A percentile compares a stretch with the other conserved stretches of the same genome.
Conservation (phyloP, 2,888 invertebrate genomes). For the Heliconius erato region DNA sequence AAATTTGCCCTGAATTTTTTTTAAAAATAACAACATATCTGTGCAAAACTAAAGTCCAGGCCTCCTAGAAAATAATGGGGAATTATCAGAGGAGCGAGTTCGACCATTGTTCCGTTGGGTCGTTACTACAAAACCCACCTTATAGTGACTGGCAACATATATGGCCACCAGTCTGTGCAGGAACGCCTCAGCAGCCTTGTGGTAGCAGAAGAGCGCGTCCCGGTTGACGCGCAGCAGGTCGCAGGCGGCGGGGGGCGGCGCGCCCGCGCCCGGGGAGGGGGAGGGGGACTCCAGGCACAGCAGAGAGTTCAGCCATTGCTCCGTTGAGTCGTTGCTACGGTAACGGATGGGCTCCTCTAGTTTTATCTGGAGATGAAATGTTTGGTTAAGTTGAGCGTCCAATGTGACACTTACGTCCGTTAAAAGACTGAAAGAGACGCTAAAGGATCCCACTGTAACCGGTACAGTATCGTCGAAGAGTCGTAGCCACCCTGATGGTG, state of each 20-base stretch:
- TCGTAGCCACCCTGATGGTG: too few relatives aligned
- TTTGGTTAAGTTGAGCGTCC: not conserved
- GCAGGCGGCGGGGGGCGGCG: slow-evolving; percentile 95
- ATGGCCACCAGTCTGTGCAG: slow-evolving; percentile 96
- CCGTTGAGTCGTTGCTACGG: slow-evolving; percentile 93
- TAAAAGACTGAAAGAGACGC: too few relatives aligned
- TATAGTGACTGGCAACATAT: slow-evolving; percentile 99
- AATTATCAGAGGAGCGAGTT: too few relatives aligned
- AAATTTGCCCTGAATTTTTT: too few relatives aligned
- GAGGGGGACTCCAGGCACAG: slow-evolving; percentile 95
- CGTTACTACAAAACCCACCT: slow-evolving; percentile 81
- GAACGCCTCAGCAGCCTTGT: slow-evolving; percentile 96
- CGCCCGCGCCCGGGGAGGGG: slow-evolving; percentile 90
- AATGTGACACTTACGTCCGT: not conserved
- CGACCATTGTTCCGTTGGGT: too few relatives aligned
- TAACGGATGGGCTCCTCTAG: slow-evolving; percentile 98
- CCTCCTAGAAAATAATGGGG: too few relatives aligned
- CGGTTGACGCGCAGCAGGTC: slow-evolving; percentile 93
- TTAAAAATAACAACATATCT: too few relatives aligned
- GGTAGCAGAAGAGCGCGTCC: slow-evolving; percentile 98
- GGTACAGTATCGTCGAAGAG: too few relatives aligned
- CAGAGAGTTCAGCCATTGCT: slow-evolving; percentile 95
- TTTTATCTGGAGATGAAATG: slow-evolving; percentile 84
- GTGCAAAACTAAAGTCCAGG: too few relatives aligned
- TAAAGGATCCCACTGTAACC: too few relatives aligned